Conservation (phyloP, 2,113 vertebrate genomes). For the Scolopax mira region DNA sequence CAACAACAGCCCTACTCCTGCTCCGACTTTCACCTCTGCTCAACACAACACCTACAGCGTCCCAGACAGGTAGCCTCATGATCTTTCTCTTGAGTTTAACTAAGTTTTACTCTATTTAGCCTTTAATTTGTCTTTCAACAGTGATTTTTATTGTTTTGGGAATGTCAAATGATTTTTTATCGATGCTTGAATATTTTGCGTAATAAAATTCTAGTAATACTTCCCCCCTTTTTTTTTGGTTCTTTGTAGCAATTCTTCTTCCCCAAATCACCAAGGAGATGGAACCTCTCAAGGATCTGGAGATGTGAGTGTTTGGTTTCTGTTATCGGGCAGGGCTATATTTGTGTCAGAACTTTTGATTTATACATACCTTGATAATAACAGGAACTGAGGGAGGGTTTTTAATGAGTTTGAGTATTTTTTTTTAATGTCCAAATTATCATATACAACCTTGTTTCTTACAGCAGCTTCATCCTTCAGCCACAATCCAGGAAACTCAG, state of each 20-base stretch:
- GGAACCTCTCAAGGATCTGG: slow-evolving; percentile 73
- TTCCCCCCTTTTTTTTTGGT: background rate
- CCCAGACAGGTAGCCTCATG: slow-evolving; percentile 90
- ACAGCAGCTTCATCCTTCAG: slow-evolving; percentile 88
- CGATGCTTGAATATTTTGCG: background rate
- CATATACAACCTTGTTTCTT: background rate
- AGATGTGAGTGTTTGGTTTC: slow-evolving; percentile 80
- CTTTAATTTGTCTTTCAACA: background rate
- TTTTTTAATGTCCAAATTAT: background rate
- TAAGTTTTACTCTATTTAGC: background rate
- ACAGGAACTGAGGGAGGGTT: background rate
- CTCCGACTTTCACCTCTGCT: slow-evolving; percentile 83
- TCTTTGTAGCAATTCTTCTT: slow-evolving; percentile 87
- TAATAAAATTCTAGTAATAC: background rate
- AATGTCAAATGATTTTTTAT: background rate
- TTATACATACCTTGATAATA: background rate
- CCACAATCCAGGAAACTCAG: slow-evolving; percentile 91
- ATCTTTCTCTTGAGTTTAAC: background rate
- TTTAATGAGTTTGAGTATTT: background rate
- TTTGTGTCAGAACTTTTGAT: background rate
- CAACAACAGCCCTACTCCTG: slow-evolving; percentile 84
- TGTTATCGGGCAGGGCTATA: background rate
- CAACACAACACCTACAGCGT: slow-evolving; percentile 84
- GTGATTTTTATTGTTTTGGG: background rate
- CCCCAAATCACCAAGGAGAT: slow-evolving; percentile 95